Evolutionary conservation across 2,888 invertebrate species (phyloP).

Genomic region (Aphidoletes aphidimyza): DNA sequence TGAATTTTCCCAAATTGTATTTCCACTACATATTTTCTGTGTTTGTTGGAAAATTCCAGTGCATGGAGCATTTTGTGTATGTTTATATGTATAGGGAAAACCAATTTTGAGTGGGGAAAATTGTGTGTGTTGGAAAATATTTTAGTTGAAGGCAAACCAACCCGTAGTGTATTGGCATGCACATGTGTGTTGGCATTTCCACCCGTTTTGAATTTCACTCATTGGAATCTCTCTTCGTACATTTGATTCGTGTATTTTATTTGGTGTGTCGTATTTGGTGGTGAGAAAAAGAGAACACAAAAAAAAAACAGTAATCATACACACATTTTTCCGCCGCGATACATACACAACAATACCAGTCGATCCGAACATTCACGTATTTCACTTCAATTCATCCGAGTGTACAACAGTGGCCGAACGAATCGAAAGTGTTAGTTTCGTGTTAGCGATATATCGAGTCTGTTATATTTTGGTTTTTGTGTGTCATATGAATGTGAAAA

Average conservation of each 20-base stretch:
- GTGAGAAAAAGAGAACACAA: not conserved
- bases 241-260: too few species aligned
- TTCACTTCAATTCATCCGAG: not conserved
- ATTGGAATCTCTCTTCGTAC: not conserved
- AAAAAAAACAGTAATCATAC: too few species aligned
- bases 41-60: not conserved
- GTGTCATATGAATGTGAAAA: constrained; percentile 38
- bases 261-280: not conserved
- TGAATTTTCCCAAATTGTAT: too few species aligned
- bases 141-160: not conserved
- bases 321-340: constrained; percentile 24
- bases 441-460: constrained; percentile 40
- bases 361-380: constrained; percentile 37
- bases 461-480: constrained; percentile 2
- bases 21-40: too few species aligned
- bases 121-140: not conserved
- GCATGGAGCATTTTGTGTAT: not conserved
- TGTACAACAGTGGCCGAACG: not conserved
- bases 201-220: not conserved
- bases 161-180: not conserved
- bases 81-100: not conserved
- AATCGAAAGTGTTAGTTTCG: constrained; percentile 49
- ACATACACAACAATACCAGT: constrained; percentile 12
- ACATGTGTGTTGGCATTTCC: constrained; percentile 39
- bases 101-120: not conserved